phyloP scores from a whole-genome alignment of 2,888 invertebrate species.

The Ormyrus nitidulus region DNA sequence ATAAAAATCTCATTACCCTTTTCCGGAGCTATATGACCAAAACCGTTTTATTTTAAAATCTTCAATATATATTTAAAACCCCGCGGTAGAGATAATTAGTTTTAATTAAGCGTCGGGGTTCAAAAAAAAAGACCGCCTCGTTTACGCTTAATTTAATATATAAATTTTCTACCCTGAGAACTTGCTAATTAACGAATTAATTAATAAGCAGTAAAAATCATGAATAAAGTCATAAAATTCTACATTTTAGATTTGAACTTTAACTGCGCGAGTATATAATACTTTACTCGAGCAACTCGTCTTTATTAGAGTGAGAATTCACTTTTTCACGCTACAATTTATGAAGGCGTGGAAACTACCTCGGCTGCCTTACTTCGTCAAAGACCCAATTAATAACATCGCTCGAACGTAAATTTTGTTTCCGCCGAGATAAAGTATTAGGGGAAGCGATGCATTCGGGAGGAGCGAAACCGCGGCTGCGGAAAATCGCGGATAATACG shows the following conservation, averaged over 20 bases:
- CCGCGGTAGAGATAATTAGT: background rate
- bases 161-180: no score
- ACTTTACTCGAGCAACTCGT: background rate
- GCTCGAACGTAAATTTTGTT: background rate
- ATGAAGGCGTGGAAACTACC: background rate
- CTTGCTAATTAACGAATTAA: no score
- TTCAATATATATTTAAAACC: background rate
- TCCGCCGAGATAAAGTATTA: background rate
- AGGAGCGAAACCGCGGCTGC: slow-evolving; percentile 2
- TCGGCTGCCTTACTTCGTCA: slow-evolving; percentile 3
- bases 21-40: no score
- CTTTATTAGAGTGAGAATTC: slow-evolving; percentile 16
- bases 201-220: no score
- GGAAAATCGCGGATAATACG: background rate
- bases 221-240: no score
- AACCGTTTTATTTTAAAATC: background rate
- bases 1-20: no score
- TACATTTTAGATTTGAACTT: no score
- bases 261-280: no score
- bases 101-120: no score
- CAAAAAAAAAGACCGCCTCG: no score
- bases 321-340: slow-evolving; percentile 1
- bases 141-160: no score
- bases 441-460: background rate
- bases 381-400: background rate